Conservation (phyloP, 2,113 vertebrate genomes). For the Andinoacara biseriatus region DNA sequence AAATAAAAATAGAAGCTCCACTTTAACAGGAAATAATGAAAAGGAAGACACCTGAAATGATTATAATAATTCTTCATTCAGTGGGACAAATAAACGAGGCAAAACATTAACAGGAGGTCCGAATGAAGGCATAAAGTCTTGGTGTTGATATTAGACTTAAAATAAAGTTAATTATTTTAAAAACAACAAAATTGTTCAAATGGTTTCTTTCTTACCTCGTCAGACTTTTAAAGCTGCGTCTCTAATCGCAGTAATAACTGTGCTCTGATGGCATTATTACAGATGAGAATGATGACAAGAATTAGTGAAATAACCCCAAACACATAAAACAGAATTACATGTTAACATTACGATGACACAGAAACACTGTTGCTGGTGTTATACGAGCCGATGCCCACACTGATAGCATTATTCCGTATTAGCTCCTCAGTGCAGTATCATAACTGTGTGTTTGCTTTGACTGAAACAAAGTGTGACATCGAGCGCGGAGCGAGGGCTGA, state of each 20-base stretch:
- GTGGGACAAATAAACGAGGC: background rate
- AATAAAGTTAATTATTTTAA: no score
- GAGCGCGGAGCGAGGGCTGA: slow-evolving; percentile 26
- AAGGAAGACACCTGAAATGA: background rate
- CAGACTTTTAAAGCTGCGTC: background rate
- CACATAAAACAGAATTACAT: background rate
- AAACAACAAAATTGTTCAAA: fast-evolving
- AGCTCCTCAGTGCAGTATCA: slow-evolving; percentile 4
- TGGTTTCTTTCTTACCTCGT: background rate
- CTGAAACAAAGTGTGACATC: slow-evolving; percentile 38
- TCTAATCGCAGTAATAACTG: background rate
- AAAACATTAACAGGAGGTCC: background rate
- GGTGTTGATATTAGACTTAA: background rate
- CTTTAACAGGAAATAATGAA: background rate
- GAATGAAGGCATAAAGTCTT: background rate
- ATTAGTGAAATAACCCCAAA: background rate
- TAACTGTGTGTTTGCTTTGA: slow-evolving; percentile 12
- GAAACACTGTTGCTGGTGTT: background rate
- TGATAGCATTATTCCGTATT: slow-evolving; percentile 5
- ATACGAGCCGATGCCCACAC: background rate
- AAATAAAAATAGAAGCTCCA: background rate
- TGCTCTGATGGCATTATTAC: background rate
- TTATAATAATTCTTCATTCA: fast-evolving
- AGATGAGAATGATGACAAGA: background rate
- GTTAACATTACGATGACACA: background rate